Evolutionary conservation across 2,888 invertebrate genomes (phyloP).

Genomic region (Amiota communis): DNA sequence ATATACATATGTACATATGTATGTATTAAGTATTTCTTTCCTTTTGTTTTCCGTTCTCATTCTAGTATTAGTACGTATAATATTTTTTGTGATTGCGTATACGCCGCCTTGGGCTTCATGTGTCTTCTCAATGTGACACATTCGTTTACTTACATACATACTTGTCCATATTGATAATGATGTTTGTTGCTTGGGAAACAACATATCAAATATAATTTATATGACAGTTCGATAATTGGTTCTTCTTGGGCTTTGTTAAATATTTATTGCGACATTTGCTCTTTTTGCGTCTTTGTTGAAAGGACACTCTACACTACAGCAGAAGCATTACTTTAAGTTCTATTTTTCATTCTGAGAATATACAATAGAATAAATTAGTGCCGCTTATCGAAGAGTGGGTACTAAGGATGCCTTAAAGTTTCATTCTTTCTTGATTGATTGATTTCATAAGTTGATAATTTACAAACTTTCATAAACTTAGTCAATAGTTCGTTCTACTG

Average conservation of each 20-base stretch:
- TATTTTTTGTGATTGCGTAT: conserved; percentile 59
- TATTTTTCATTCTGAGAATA: too few species aligned
- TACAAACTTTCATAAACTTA: too few species aligned
- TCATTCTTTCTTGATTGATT: too few species aligned
- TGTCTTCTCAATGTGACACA: too few species aligned
- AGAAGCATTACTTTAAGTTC: too few species aligned
- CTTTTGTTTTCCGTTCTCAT: background rate
- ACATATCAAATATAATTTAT: conserved; percentile 21
- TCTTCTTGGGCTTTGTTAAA: conserved; percentile 13
- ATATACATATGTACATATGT: conserved; percentile 39
- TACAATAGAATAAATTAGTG: too few species aligned
- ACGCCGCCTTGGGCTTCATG: conserved; percentile 44
- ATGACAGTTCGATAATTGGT: conserved; percentile 26
- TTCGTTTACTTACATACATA: background rate
- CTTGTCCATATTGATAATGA: background rate
- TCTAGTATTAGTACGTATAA: background rate
- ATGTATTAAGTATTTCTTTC: conserved; percentile 32
- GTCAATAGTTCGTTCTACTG: too few species aligned
- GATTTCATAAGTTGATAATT: too few species aligned
- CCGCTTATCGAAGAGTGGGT: too few species aligned
- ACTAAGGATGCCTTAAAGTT: too few species aligned
- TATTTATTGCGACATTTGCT: conserved; percentile 11
- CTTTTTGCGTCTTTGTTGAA: background rate
- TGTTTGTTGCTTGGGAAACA: background rate
- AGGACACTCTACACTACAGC: too few species aligned